Evolutionary conservation across 2,113 vertebrate species (phyloP).

Genomic region (Marmota monax): DNA sequence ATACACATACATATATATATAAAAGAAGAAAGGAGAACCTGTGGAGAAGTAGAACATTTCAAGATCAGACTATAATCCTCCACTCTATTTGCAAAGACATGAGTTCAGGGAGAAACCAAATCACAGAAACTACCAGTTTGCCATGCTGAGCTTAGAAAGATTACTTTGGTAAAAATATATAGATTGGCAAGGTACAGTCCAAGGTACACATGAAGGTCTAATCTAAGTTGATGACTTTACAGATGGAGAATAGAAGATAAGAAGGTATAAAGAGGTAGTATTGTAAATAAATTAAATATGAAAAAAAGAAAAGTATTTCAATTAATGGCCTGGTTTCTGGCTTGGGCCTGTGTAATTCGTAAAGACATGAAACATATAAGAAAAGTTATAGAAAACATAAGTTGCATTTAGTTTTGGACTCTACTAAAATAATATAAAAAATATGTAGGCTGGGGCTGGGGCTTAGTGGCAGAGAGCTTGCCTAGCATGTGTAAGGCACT

Average conservation of each 20-base stretch:
- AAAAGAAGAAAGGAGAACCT: too few species aligned
- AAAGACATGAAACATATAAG: background rate
- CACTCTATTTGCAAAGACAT: background rate
- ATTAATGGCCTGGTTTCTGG: background rate
- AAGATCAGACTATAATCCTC: too few species aligned
- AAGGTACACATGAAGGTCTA: constrained; percentile 3
- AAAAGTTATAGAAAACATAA: background rate
- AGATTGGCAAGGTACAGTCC: background rate
- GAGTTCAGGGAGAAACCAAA: background rate
- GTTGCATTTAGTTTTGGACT: too few species aligned
- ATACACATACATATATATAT: too few species aligned
- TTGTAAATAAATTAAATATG: background rate
- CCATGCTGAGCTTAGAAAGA: background rate
- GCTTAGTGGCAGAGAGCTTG: too few species aligned
- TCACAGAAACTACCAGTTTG: background rate
- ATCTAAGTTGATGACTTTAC: background rate
- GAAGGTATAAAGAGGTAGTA: background rate
- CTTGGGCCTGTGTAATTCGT: background rate
- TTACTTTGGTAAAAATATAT: background rate
- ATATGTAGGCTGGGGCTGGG: too few species aligned
- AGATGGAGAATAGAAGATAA: background rate
- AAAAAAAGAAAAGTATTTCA: constrained; percentile 26
- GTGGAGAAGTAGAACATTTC: too few species aligned
- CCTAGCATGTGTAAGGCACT: too few species aligned
- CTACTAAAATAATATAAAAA: too few species aligned